phyloP scores from a whole-genome alignment of 1,140 invertebrate species.

The Anagrus nilaparvatae region DNA sequence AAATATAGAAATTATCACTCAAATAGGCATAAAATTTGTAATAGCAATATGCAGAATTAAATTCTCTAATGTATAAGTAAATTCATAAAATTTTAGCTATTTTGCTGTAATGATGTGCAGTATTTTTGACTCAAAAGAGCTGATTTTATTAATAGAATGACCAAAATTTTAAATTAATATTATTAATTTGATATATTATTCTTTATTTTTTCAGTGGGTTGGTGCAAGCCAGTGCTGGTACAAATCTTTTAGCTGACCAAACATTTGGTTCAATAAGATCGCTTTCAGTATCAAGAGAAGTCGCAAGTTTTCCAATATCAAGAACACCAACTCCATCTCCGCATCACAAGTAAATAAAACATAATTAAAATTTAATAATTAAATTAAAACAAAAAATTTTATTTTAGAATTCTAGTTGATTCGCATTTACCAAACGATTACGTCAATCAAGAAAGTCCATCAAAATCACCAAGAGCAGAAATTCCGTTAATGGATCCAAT shows the following conservation, averaged over 20 bases:
- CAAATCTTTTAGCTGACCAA: conserved; percentile 57
- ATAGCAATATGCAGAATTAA: no score
- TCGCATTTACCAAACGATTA: no score
- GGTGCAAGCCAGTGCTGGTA: conserved; percentile 52
- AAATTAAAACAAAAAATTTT: no score
- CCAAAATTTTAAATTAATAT: not conserved
- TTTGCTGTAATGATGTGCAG: no score
- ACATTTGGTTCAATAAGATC: conserved; percentile 64
- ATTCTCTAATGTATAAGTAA: no score
- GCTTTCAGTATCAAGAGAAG: conserved; percentile 57
- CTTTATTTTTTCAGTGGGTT: conserved; percentile 47
- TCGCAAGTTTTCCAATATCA: conserved; percentile 67
- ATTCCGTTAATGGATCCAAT: no score
- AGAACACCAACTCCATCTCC: conserved; percentile 60
- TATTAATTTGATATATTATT: conserved; percentile 3
- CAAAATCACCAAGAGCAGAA: no score
- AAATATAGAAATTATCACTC: no score
- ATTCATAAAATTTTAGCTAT: not conserved
- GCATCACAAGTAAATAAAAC: conserved; percentile 40
- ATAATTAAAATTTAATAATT: no score
- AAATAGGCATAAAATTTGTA: no score
- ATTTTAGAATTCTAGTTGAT: no score
- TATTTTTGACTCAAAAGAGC: not conserved
- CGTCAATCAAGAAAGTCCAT: no score
- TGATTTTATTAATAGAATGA: not conserved